These are phyloP conservation scores for Lophotriccus pileatus DNA, from an alignment of 2,797 vertebrate genomes.

Conservation along the genomic window DNA sequence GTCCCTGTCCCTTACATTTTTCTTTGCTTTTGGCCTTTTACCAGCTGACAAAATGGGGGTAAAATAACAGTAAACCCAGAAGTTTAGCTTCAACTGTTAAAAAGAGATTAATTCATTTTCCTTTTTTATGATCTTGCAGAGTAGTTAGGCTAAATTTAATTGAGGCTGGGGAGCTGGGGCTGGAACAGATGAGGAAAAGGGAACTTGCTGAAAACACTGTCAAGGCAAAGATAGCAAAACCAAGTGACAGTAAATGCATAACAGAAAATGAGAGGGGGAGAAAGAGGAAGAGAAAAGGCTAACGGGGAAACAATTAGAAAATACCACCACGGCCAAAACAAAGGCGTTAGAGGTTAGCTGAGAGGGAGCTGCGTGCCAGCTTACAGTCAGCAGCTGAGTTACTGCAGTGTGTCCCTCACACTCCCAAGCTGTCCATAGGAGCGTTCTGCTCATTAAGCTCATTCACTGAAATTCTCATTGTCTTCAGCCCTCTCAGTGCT, in stretches of 20 bases:
- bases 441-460: neutral
- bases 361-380: neutral
- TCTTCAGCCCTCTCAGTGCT: neutral
- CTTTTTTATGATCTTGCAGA: neutral
- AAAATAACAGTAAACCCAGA: neutral
- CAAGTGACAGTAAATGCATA: neutral
- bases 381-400: neutral
- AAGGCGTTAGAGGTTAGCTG: neutral
- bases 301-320: constrained; percentile 13
- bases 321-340: neutral
- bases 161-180: neutral
- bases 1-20: neutral
- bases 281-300: constrained; percentile 29
- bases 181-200: neutral
- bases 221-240: constrained; percentile 9
- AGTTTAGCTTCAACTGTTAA: neutral
- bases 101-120: neutral
- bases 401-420: neutral
- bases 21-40: neutral
- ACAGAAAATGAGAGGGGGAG: constrained; percentile 8
- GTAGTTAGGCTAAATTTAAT: constrained; percentile 30
- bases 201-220: constrained; percentile 45
- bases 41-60: neutral
- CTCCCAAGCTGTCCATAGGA: neutral
- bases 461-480: neutral